These are phyloP conservation scores for Syrmaticus mikado DNA, from an alignment of 2,113 vertebrate species.

Conservation along the genomic window DNA sequence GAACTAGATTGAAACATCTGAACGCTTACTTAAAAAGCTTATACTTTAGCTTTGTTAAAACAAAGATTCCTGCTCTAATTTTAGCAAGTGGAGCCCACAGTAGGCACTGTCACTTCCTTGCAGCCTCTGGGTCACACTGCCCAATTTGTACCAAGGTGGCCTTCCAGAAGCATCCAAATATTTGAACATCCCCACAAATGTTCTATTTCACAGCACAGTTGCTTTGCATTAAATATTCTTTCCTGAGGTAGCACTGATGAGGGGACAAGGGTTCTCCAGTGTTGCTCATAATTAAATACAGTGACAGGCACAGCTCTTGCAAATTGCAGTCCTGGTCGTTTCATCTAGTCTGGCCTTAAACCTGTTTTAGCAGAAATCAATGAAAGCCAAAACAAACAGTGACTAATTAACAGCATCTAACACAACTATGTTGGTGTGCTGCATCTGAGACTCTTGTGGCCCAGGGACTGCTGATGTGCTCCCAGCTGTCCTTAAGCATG, in stretches of 20 bases:
- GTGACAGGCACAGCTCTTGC: not conserved
- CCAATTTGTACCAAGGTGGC: not conserved
- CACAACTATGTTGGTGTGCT: not conserved
- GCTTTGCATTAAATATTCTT: not conserved
- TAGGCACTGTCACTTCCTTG: not conserved
- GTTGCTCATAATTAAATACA: constrained; percentile 13
- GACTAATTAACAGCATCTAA: not conserved
- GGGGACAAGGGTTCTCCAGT: not conserved
- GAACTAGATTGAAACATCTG: not conserved
- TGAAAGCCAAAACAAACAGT: not conserved
- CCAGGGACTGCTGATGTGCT: not conserved
- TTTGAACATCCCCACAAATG: not conserved
- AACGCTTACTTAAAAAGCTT: not conserved
- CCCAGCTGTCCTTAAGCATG: not conserved
- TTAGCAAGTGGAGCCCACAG: not conserved
- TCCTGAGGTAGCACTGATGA: not conserved
- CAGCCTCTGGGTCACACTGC: not conserved
- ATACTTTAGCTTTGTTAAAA: not conserved
- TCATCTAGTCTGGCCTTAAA: not conserved
- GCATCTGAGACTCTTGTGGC: not conserved
- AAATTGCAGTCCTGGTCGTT: not conserved
- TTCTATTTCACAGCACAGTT: not conserved
- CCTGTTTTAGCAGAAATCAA: not conserved
- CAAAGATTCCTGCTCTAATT: not conserved
- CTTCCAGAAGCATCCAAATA: not conserved